Conservation (phyloP, 2,888 invertebrate genomes). For the Eucera pruinosa region DNA sequence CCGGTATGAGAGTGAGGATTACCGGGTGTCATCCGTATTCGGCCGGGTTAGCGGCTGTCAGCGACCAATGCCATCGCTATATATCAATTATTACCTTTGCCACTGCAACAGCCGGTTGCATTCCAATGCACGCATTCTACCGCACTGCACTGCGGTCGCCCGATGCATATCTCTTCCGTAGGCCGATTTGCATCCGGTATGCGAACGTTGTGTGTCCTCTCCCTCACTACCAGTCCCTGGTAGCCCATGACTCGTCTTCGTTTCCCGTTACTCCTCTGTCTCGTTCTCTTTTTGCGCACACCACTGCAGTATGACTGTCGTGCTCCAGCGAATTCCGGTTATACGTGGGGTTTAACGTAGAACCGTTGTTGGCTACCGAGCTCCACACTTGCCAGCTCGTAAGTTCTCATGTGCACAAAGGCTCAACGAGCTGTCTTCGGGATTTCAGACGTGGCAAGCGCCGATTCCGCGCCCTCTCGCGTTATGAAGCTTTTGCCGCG, state of each 20-base stretch:
- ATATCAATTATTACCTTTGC: conserved; percentile 81
- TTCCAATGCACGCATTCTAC: conserved; percentile 57
- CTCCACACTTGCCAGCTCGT: conserved; percentile 60
- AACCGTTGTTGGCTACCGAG: conserved; percentile 30
- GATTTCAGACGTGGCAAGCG: conserved; percentile 42
- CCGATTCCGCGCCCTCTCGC: conserved; percentile 7
- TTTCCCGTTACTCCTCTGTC: conserved; percentile 10
- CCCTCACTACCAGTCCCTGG: neutral
- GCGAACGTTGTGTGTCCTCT: conserved; percentile 20
- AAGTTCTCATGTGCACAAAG: conserved; percentile 61
- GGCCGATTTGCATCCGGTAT: conserved; percentile 67
- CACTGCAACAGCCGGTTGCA: conserved; percentile 67
- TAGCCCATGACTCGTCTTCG: neutral
- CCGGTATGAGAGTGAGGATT: conserved; percentile 82
- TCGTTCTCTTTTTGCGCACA: conserved; percentile 24
- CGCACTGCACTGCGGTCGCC: conserved; percentile 56
- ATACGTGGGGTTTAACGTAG: conserved; percentile 54
- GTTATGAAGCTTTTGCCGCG: conserved; percentile 37
- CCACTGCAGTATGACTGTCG: neutral
- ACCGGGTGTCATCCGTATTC: conserved; percentile 82
- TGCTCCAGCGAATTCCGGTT: conserved; percentile 37
- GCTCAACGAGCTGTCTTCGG: conserved; percentile 56
- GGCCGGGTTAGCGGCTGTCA: conserved; percentile 83
- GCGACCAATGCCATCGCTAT: conserved; percentile 79
- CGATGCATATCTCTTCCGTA: conserved; percentile 63